These are phyloP conservation scores for Nesidiocoris tenuis DNA, from an alignment of 2,888 invertebrate genomes.

Conservation along the genomic window DNA sequence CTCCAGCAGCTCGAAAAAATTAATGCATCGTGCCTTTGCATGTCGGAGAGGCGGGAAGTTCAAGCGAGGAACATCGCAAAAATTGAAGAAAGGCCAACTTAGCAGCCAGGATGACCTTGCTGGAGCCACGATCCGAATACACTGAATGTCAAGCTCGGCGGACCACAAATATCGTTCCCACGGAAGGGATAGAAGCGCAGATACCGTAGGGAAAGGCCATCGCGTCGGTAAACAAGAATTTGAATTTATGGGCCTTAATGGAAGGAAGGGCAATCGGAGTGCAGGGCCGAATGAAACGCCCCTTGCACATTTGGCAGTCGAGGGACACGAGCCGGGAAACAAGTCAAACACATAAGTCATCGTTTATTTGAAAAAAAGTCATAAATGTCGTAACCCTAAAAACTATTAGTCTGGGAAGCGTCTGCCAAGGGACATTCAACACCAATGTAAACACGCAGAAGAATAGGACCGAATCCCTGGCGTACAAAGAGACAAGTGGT, in stretches of 20 bases:
- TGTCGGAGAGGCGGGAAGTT: too few species aligned
- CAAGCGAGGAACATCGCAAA: too few species aligned
- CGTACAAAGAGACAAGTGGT: conserved; percentile 28
- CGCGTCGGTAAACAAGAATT: conserved; percentile 24
- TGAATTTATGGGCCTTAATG: conserved; percentile 22
- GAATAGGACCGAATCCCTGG: conserved; percentile 6
- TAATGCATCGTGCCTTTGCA: conserved; percentile 2
- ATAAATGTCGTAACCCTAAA: conserved; percentile 30
- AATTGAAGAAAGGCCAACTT: too few species aligned
- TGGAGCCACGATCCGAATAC: too few species aligned
- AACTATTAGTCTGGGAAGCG: not conserved
- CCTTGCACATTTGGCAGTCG: not conserved
- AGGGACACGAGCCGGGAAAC: not conserved
- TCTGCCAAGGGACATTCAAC: conserved; percentile 6
- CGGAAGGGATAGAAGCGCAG: not conserved
- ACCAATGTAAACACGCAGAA: conserved; percentile 15
- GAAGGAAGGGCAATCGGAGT: not conserved
- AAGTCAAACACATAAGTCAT: conserved; percentile 38
- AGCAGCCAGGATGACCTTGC: too few species aligned
- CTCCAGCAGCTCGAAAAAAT: not conserved
- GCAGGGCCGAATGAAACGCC: not conserved
- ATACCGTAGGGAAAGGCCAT: not conserved
- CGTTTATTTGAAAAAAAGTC: conserved; percentile 15
- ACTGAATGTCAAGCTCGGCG: too few species aligned
- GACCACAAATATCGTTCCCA: conserved; percentile 18